A percentile compares a stretch with the other conserved stretches of the same genome.
phyloP scores from a whole-genome alignment of 2,113 vertebrate genomes.

The Trogon melanurus region DNA sequence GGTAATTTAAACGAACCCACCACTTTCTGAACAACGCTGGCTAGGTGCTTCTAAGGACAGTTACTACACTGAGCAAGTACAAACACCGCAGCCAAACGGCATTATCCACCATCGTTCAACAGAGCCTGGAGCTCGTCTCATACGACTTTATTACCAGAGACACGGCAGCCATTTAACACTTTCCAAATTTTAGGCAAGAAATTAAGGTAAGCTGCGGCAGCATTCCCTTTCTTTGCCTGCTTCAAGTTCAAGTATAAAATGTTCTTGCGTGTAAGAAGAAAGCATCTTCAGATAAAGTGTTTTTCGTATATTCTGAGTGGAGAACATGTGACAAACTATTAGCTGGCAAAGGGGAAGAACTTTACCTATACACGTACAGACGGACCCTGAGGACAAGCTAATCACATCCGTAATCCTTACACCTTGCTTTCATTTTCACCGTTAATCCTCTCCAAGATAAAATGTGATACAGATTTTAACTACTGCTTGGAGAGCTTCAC shows the following conservation, averaged over 20 bases:
- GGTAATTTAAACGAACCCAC: neutral
- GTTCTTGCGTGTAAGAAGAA: neutral
- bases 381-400: conserved; percentile 6
- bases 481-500: neutral
- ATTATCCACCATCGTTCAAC: neutral
- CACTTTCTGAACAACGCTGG: neutral
- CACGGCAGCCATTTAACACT: no score
- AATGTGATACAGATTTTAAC: conserved; percentile 18
- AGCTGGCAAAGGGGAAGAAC: conserved; percentile 73
- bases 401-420: conserved; percentile 49
- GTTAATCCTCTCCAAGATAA: conserved; percentile 24
- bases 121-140: neutral
- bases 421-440: conserved; percentile 29
- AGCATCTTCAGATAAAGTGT: neutral
- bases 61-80: neutral
- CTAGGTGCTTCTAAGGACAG: neutral
- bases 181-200: neutral
- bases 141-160: neutral
- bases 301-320: conserved; percentile 37
- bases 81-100: neutral
- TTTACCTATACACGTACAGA: conserved; percentile 10
- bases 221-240: neutral
- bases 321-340: conserved; percentile 74
- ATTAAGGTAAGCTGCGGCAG: neutral
- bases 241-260: neutral